Evolutionary conservation across 2,888 invertebrate species (phyloP), one percentile per base, ranked within the genome.

Genomic region (Scrobipalpa costella): DNA sequence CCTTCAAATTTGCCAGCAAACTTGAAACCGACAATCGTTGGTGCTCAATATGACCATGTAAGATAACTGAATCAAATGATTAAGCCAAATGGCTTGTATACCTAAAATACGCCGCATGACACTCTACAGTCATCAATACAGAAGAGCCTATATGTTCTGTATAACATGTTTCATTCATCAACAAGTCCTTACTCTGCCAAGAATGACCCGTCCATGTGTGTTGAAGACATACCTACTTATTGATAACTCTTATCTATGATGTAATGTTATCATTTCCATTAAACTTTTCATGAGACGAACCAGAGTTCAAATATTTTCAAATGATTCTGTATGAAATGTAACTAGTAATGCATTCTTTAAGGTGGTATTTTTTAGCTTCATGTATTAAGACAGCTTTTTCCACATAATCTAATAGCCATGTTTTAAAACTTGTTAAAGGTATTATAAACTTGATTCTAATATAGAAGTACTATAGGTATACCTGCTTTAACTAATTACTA

Each of bases 11-110:
- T 87, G 67, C 87, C 90, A 61, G 71, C 81, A 63, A 83, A 84
- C 74, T 68, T 87, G 59, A 90, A 89, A 79, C 76, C 85, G 57
- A 74, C 86, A 69, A 72, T 82, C 55, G 68, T 80, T 59, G 68
- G 78, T 55, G 66, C 80, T 44, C 85, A 81, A 83, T 73, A 85
- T 68, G 89, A 89, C 62, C 85, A 89, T 80, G 90, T 90, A 76
- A 71, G 70, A 49, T 27, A 27, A n/a, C 27, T 19, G 17, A 50
- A 55, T n/a, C n/a, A n/a, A n/a, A n/a, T n/a, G n/a, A n/a, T n/a
- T 55, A 55, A 55, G 33, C 33, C 33, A 13, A n/a, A n/a, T n/a
- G n/a, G 50, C 50, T 21, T 50, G 47, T 47, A 49, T 40, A 34
- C 27, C 50, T 50, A 17, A 8, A 11, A 11, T 9, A 11, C 17